Percentiles rank a stretch among this genome's conserved stretches.
These are phyloP conservation scores for Lissocephala sabroskyi DNA, from an alignment of 2,888 invertebrate species.

Conservation along the genomic window DNA sequence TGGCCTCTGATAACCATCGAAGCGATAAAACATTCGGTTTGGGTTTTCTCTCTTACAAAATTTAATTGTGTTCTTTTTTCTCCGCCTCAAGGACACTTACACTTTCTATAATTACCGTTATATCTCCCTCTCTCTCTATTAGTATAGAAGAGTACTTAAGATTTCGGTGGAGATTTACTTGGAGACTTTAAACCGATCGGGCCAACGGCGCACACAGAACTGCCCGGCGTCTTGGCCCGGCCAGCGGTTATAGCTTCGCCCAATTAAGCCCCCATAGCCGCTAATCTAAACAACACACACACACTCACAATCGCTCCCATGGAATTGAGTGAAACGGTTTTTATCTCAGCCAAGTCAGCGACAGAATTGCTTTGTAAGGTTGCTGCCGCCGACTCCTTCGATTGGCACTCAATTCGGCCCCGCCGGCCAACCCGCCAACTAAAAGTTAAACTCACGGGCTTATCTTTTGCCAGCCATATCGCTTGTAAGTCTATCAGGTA, in stretches of 20 bases:
- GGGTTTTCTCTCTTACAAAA: too few relatives aligned
- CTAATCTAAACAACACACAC: slow-evolving; percentile 44
- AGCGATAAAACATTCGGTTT: too few relatives aligned
- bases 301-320: slow-evolving; percentile 3
- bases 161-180: too few relatives aligned
- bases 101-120: background rate
- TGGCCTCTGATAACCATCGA: too few relatives aligned
- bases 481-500: too few relatives aligned
- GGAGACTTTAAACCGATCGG: slow-evolving; percentile 36
- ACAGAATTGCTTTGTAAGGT: too few relatives aligned
- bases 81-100: slow-evolving; percentile 1
- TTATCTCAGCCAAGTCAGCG: background rate
- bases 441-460: slow-evolving; percentile 18
- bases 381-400: too few relatives aligned
- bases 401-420: too few relatives aligned
- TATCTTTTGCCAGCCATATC: too few relatives aligned
- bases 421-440: too few relatives aligned
- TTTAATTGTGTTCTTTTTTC: too few relatives aligned
- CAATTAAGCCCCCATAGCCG: slow-evolving; percentile 48
- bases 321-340: background rate
- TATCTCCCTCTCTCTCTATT: background rate
- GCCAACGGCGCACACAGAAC: slow-evolving; percentile 40
- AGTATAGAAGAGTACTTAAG: too few relatives aligned
- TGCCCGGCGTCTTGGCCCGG: slow-evolving; percentile 36
- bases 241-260: slow-evolving; percentile 39